Conservation (phyloP, 2,113 vertebrate species). For the Paramormyrops kingsleyae region DNA sequence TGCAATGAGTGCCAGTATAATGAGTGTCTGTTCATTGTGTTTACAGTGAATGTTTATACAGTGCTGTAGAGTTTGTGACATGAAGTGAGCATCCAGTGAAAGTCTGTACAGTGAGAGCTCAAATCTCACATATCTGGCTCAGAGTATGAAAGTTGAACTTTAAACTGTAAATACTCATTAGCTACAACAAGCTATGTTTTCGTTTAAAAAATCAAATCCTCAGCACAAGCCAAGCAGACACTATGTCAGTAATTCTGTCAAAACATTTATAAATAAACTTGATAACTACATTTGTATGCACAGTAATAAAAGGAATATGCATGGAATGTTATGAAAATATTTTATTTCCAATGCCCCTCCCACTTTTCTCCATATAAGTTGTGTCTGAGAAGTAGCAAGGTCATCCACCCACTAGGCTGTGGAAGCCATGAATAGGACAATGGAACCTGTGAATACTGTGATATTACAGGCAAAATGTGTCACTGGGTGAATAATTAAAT, state of each 20-base stretch:
- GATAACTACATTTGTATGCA: neutral
- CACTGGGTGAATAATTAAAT: neutral
- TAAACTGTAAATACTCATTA: neutral
- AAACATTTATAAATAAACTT: neutral
- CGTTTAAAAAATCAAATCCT: neutral
- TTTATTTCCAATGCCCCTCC: neutral
- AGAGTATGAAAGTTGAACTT: neutral
- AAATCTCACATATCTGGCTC: neutral
- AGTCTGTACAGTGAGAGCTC: neutral
- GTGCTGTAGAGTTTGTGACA: neutral
- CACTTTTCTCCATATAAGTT: neutral
- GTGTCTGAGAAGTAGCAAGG: neutral
- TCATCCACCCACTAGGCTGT: neutral
- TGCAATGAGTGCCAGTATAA: neutral
- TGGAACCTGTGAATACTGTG: neutral
- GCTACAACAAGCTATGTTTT: neutral
- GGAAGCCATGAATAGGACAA: conserved; percentile 6
- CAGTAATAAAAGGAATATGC: neutral
- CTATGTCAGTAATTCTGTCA: neutral
- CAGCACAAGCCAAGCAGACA: neutral
- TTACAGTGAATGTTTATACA: neutral
- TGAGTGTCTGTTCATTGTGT: neutral
- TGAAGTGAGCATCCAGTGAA: neutral
- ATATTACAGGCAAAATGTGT: conserved; percentile 1
- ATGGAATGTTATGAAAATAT: neutral